These are phyloP conservation scores for Diadophis punctatus DNA, from an alignment of 2,113 vertebrate genomes.

Conservation along the genomic window DNA sequence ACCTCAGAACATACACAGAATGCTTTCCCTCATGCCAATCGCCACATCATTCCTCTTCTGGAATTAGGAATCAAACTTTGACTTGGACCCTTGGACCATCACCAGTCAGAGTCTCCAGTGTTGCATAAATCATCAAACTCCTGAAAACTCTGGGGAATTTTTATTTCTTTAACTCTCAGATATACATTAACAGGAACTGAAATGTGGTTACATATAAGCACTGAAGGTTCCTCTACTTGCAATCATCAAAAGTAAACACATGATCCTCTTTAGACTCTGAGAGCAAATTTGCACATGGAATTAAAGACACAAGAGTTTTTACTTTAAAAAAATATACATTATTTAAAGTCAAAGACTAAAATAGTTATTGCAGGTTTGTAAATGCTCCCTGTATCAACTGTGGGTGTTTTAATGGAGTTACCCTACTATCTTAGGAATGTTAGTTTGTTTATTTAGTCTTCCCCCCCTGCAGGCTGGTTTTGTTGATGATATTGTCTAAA, in stretches of 20 bases:
- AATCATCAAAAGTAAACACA: not conserved
- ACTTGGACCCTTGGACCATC: not conserved
- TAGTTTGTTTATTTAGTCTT: conserved; percentile 7
- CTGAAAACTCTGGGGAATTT: not conserved
- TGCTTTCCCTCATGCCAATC: not conserved
- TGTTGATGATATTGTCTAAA: conserved; percentile 6
- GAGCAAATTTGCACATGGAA: not conserved
- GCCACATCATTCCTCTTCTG: not conserved
- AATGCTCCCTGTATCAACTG: not conserved
- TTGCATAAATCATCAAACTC: not conserved
- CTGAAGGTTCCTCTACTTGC: not conserved
- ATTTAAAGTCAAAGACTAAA: not conserved
- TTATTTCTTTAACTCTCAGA: not conserved
- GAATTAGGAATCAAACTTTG: not conserved
- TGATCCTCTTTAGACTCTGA: not conserved
- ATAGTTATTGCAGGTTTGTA: not conserved
- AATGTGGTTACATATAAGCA: not conserved
- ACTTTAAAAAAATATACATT: not conserved
- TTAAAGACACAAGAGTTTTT: not conserved
- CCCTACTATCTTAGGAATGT: not conserved
- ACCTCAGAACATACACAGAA: not conserved
- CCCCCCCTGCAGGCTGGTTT: not conserved
- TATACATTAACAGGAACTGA: not conserved
- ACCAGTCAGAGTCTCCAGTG: not conserved
- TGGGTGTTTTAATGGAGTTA: not conserved